Evolutionary conservation across 2,888 invertebrate genomes (phyloP).

Genomic region (Petrophora chlorosata): DNA sequence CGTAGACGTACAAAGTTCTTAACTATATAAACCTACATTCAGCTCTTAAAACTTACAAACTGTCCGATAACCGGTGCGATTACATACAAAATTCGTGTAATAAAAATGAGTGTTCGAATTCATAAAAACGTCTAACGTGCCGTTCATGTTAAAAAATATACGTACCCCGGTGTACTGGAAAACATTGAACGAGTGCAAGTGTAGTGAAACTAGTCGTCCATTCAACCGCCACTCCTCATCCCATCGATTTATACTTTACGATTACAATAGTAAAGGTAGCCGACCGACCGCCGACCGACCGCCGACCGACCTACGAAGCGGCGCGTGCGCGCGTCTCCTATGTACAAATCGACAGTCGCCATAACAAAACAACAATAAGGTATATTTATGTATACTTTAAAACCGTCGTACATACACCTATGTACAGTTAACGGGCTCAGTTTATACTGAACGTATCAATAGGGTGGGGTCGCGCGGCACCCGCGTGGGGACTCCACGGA

Average conservation of each 20-base stretch:
- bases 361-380: slow-evolving; percentile 74
- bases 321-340: slow-evolving; percentile 66
- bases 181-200: slow-evolving; percentile 76
- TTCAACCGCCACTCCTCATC: slow-evolving; percentile 59
- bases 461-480: slow-evolving; percentile 65
- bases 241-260: slow-evolving; percentile 49
- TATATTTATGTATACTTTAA: slow-evolving; percentile 65
- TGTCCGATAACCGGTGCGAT: slow-evolving; percentile 74
- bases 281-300: slow-evolving; percentile 3
- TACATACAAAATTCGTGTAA: slow-evolving; percentile 77
- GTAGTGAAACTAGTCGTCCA: slow-evolving; percentile 69
- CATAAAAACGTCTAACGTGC: slow-evolving; percentile 73
- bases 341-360: slow-evolving; percentile 77
- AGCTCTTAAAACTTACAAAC: slow-evolving; percentile 75
- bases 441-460: slow-evolving; percentile 65
- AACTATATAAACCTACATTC: slow-evolving; percentile 70
- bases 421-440: slow-evolving; percentile 75
- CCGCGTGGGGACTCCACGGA: slow-evolving; percentile 42
- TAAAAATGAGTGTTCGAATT: slow-evolving; percentile 73
- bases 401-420: slow-evolving; percentile 68
- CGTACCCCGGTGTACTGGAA: slow-evolving; percentile 64
- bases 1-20: slow-evolving; percentile 76
- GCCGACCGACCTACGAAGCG: slow-evolving; percentile 44
- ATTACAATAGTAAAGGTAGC: slow-evolving; percentile 19
- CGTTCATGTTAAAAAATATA: slow-evolving; percentile 70